phyloP scores from a whole-genome alignment of 2,797 vertebrate species.

The Garrulus glandarius region DNA sequence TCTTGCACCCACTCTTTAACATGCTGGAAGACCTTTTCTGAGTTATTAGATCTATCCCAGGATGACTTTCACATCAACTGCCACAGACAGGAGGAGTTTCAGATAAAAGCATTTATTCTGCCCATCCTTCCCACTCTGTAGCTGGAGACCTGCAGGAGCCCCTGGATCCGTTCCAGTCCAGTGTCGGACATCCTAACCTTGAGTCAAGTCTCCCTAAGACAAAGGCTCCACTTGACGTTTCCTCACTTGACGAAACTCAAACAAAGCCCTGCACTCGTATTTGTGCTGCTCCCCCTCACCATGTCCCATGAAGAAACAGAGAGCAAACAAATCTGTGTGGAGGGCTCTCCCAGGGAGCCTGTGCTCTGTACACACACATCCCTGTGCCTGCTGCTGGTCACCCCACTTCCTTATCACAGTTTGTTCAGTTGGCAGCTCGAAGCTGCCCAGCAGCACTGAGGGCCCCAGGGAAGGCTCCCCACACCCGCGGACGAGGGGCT shows the following conservation, averaged over 20 bases:
- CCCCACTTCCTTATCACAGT: slow-evolving; percentile 60
- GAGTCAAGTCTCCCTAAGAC: background rate
- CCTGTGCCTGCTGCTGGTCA: slow-evolving; percentile 20
- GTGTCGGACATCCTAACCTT: slow-evolving; percentile 18
- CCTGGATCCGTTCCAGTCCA: background rate
- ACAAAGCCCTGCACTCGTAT: slow-evolving; percentile 13
- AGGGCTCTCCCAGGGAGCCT: background rate
- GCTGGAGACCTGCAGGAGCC: background rate
- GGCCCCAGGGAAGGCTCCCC: background rate
- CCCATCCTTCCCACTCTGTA: background rate
- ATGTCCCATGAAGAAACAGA: background rate
- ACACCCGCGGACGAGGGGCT: rapidly evolving
- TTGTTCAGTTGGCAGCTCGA: slow-evolving; percentile 45
- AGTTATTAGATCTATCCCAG: background rate
- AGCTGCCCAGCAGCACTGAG: background rate
- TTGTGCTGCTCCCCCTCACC: slow-evolving; percentile 41
- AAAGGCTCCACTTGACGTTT: background rate
- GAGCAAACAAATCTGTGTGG: slow-evolving; percentile 46
- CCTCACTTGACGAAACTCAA: background rate
- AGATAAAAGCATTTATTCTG: background rate
- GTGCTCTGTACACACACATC: slow-evolving; percentile 18
- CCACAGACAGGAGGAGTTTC: background rate
- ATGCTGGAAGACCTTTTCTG: background rate
- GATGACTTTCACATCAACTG: background rate
- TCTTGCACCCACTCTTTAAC: background rate